phyloP scores from a whole-genome alignment of 2,797 vertebrate genomes.

The Threskiornis aethiopicus region DNA sequence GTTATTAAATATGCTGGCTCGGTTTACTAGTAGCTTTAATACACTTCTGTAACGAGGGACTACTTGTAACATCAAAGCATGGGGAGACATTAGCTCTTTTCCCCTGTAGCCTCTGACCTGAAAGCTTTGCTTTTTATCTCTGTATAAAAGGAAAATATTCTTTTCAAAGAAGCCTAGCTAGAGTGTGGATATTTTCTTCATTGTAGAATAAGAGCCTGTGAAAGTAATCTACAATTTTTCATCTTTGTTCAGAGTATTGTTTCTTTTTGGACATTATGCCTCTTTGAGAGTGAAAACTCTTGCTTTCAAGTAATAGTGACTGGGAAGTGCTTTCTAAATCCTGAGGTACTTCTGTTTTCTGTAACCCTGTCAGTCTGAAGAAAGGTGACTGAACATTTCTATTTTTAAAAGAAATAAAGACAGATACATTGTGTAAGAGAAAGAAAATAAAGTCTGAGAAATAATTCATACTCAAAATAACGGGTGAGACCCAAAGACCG shows the following conservation, averaged over 20 bases:
- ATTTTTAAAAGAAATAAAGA: not conserved
- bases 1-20: constrained; percentile 61
- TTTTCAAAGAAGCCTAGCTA: constrained; percentile 68
- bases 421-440: not conserved
- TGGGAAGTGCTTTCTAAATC: constrained; percentile 62
- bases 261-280: constrained; percentile 39
- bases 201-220: constrained; percentile 57
- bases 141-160: constrained; percentile 75
- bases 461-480: constrained; percentile 19
- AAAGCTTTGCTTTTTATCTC: constrained; percentile 80
- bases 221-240: constrained; percentile 64
- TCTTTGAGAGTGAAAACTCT: constrained; percentile 50
- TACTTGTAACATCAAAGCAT: constrained; percentile 90
- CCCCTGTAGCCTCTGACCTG: constrained; percentile 71
- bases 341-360: constrained; percentile 51
- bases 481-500: not conserved
- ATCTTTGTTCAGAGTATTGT: constrained; percentile 62
- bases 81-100: constrained; percentile 72
- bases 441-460: constrained; percentile 23
- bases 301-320: constrained; percentile 65
- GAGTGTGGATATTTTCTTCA: constrained; percentile 55
- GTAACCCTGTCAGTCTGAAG: constrained; percentile 12
- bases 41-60: constrained; percentile 70
- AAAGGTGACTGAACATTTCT: not conserved
- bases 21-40: constrained; percentile 69